These are phyloP conservation scores for Podocnemis expansa DNA, from an alignment of 2,113 vertebrate species.

Conservation along the genomic window DNA sequence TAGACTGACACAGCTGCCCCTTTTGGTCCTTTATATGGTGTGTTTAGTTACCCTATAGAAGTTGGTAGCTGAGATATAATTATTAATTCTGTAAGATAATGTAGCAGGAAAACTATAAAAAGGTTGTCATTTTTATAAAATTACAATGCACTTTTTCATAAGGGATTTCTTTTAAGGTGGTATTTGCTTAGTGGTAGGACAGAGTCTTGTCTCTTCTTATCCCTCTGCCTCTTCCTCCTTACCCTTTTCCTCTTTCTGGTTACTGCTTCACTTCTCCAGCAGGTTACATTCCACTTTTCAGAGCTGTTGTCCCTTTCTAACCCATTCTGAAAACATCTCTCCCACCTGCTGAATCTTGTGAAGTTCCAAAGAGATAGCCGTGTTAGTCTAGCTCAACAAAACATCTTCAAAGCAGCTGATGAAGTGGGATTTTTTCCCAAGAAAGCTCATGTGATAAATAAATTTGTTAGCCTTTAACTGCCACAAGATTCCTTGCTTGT, in stretches of 20 bases:
- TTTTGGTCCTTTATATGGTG: background rate
- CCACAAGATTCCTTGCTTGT: no score
- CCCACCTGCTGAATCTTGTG: background rate
- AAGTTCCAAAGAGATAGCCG: no score
- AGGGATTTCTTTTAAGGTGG: background rate
- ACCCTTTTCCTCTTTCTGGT: background rate
- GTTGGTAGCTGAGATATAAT: background rate
- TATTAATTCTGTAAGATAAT: background rate
- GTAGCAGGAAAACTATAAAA: conserved; percentile 1
- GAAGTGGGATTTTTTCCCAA: no score
- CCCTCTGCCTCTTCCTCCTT: background rate
- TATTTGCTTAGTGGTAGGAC: background rate
- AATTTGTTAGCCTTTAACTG: no score
- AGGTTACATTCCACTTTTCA: background rate
- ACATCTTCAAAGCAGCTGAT: no score
- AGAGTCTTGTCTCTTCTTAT: background rate
- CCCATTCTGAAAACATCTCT: background rate
- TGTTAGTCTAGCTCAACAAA: no score
- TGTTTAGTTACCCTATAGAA: background rate
- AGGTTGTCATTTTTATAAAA: background rate
- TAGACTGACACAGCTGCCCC: no score
- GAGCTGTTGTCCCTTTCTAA: background rate
- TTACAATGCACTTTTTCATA: background rate
- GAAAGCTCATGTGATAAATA: no score
- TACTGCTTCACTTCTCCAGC: background rate